These are phyloP conservation scores for Morpho achilles DNA, from an alignment of 2,888 invertebrate genomes.

Conservation along the genomic window DNA sequence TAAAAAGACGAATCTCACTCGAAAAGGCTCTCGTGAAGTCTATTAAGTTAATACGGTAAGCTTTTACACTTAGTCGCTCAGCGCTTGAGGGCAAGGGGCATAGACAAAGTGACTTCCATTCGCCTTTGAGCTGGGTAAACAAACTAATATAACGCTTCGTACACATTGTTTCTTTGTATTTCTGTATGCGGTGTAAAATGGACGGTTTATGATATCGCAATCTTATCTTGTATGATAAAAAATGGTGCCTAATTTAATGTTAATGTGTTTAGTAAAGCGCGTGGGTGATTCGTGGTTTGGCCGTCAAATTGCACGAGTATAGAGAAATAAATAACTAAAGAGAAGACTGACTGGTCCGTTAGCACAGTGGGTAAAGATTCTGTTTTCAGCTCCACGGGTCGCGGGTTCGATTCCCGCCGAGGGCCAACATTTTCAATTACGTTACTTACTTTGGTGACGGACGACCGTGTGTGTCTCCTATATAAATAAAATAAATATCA, in stretches of 20 bases:
- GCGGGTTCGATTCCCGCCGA: too few species aligned
- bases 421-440: too few species aligned
- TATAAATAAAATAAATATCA: too few species aligned
- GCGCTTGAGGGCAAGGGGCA: conserved; percentile 45
- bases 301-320: too few species aligned
- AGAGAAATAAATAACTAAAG: too few species aligned
- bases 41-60: conserved; percentile 7
- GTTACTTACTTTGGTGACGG: too few species aligned
- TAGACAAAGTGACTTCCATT: conserved; percentile 71
- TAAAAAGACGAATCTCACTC: conserved; percentile 7
- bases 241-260: conserved; percentile 7
- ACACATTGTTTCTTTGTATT: conserved; percentile 29
- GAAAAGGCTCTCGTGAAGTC: conserved; percentile 8
- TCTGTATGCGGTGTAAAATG: conserved; percentile 27
- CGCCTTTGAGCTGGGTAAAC: conserved; percentile 64
- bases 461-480: too few species aligned
- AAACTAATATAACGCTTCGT: conserved; percentile 37
- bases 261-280: neutral
- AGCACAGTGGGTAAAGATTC: too few species aligned
- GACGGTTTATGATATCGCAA: conserved; percentile 16
- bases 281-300: too few species aligned
- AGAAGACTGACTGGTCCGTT: too few species aligned
- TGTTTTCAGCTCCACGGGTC: too few species aligned
- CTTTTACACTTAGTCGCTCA: conserved; percentile 11
- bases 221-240: conserved; percentile 15